Percentiles rank a stretch among this genome's conserved stretches.
phyloP scores from a whole-genome alignment of 1,140 invertebrate genomes.

The Monochamus saltuarius region DNA sequence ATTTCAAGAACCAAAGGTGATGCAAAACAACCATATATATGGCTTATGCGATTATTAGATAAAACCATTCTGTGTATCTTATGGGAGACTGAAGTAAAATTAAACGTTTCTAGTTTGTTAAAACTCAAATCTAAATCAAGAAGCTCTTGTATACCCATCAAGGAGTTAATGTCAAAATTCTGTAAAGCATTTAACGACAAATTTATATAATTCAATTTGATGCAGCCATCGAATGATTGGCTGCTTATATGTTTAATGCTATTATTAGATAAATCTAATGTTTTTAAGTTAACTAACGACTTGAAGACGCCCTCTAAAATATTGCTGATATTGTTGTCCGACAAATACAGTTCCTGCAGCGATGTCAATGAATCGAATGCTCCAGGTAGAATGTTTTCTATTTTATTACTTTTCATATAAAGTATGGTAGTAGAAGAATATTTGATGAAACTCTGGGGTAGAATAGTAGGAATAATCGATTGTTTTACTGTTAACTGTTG shows the following conservation, averaged over 20 bases:
- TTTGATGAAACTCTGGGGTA: no score
- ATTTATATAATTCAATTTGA: background rate
- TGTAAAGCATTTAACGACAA: constrained; percentile 3
- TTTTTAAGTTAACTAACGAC: constrained; percentile 2
- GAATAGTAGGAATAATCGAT: no score
- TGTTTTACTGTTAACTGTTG: no score
- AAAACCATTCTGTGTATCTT: background rate
- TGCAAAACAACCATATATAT: background rate
- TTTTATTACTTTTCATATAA: no score
- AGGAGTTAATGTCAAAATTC: background rate
- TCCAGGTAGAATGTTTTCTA: background rate
- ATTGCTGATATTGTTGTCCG: background rate
- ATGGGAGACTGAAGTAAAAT: background rate
- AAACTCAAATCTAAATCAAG: background rate
- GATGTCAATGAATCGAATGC: background rate
- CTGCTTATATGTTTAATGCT: background rate
- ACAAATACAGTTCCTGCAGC: constrained; percentile 4
- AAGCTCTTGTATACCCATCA: background rate
- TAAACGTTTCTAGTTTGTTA: background rate
- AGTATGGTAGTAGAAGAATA: no score
- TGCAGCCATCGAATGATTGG: background rate
- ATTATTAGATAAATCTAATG: constrained; percentile 7
- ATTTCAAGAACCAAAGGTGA: background rate
- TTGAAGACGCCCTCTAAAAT: background rate
- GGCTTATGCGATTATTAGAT: background rate